phyloP scores from a whole-genome alignment of 2,113 vertebrate genomes.

The Nannobrachium achirus region DNA sequence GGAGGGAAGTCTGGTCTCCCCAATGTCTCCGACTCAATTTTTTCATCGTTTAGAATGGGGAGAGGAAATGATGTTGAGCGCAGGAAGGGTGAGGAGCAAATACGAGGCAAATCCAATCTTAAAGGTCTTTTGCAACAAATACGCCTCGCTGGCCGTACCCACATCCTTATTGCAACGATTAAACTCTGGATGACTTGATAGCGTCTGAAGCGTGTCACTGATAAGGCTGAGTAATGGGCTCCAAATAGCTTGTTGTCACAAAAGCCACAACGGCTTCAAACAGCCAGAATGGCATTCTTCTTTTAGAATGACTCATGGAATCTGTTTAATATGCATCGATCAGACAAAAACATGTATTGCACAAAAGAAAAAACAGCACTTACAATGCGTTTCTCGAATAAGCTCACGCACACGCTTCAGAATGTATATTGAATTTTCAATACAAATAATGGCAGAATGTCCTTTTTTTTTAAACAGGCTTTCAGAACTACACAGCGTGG shows the following conservation, averaged over 20 bases:
- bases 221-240: conserved; percentile 40
- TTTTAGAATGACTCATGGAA: conserved; percentile 14
- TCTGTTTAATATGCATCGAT: conserved; percentile 4
- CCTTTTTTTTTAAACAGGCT: too few species aligned
- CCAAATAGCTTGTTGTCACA: conserved; percentile 28
- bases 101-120: conserved; percentile 25
- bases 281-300: conserved; percentile 16
- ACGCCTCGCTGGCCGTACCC: not conserved
- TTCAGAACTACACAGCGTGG: too few species aligned
- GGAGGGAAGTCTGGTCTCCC: conserved; percentile 64
- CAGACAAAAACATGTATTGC: not conserved
- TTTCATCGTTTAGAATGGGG: conserved; percentile 53
- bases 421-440: not conserved
- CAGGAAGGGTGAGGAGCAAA: conserved; percentile 28
- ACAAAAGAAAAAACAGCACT: not conserved
- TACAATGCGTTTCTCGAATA: too few species aligned
- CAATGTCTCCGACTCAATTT: conserved; percentile 57
- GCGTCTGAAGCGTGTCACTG: conserved; percentile 23
- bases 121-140: conserved; percentile 11
- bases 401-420: not conserved
- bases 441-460: not conserved
- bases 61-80: conserved; percentile 29
- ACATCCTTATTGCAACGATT: conserved; percentile 13
- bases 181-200: conserved; percentile 29
- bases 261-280: not conserved